Evolutionary conservation across 2,113 vertebrate species (phyloP).

Genomic region (Oxyruncus cristatus): DNA sequence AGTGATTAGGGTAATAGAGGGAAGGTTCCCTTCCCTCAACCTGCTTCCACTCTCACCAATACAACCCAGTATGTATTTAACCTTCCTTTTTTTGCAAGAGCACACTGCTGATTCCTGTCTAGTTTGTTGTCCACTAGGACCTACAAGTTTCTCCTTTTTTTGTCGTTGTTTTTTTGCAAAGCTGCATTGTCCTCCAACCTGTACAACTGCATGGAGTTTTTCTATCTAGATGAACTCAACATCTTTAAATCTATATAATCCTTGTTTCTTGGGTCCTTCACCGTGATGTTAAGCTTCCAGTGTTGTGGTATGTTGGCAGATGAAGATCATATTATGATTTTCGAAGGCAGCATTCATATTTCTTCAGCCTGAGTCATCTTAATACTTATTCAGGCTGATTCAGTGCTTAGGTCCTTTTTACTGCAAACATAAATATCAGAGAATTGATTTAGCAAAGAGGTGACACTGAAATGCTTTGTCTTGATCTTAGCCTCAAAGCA

Average conservation of each 20-base stretch:
- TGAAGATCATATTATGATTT: background rate
- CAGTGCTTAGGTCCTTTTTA: background rate
- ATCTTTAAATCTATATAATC: background rate
- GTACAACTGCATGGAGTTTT: background rate
- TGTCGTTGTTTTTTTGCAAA: background rate
- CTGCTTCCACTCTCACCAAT: background rate
- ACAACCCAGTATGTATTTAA: background rate
- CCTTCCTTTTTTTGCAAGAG: background rate
- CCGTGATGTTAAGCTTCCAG: background rate
- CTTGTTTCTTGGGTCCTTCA: background rate
- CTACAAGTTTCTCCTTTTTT: rapidly evolving
- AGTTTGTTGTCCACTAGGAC: background rate
- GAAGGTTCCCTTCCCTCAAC: background rate
- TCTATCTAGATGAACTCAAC: background rate
- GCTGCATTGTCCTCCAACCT: background rate
- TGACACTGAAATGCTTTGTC: background rate
- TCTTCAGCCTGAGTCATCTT: background rate
- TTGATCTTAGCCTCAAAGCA: background rate
- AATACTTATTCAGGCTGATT: background rate
- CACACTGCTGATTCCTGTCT: background rate
- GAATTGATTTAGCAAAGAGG: background rate
- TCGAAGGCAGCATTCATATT: background rate
- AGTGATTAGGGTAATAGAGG: background rate
- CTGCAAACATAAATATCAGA: background rate
- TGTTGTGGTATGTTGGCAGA: background rate